A percentile compares a stretch with the other conserved stretches of the same genome.
Evolutionary conservation across 2,113 vertebrate species (phyloP).

Genomic region (Caranx ignobilis): DNA sequence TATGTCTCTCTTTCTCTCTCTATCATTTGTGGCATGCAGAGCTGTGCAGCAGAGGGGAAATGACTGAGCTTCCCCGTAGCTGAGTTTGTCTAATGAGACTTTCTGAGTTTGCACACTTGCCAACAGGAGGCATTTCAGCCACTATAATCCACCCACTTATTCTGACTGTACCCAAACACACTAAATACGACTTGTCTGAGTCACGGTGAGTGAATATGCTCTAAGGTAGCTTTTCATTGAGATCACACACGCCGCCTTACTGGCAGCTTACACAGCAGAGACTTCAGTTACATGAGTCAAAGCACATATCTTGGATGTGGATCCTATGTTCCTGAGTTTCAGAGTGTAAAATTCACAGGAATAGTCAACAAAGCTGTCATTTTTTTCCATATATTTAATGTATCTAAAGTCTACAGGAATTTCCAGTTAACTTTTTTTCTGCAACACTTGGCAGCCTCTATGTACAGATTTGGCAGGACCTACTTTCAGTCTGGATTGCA

Average conservation of each 20-base stretch:
- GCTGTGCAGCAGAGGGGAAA: conserved; percentile 59
- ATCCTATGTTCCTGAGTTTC: not conserved
- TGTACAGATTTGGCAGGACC: conserved; percentile 57
- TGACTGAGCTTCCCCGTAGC: conserved; percentile 52
- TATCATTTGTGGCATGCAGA: conserved; percentile 55
- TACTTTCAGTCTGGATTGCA: conserved; percentile 49
- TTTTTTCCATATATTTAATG: conserved; percentile 19
- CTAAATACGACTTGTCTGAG: conserved; percentile 54
- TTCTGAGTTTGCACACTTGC: conserved; percentile 58
- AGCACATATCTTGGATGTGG: conserved; percentile 39
- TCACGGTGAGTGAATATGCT: conserved; percentile 37
- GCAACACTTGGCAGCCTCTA: conserved; percentile 62
- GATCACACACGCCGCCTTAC: conserved; percentile 28
- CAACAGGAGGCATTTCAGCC: conserved; percentile 62
- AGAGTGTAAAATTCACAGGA: conserved; percentile 36
- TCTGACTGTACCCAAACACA: conserved; percentile 53
- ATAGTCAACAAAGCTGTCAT: conserved; percentile 38
- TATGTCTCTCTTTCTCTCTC: conserved; percentile 52
- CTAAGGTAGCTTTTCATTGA: conserved; percentile 32
- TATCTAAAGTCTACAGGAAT: conserved; percentile 23
- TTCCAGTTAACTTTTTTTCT: conserved; percentile 49
- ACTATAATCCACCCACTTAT: conserved; percentile 55
- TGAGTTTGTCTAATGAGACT: conserved; percentile 60
- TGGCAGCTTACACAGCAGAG: conserved; percentile 16
- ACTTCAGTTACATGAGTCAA: conserved; percentile 44